Evolutionary conservation across 1,140 invertebrate genomes (phyloP).

Genomic region (Ceratosolen solmsi): DNA sequence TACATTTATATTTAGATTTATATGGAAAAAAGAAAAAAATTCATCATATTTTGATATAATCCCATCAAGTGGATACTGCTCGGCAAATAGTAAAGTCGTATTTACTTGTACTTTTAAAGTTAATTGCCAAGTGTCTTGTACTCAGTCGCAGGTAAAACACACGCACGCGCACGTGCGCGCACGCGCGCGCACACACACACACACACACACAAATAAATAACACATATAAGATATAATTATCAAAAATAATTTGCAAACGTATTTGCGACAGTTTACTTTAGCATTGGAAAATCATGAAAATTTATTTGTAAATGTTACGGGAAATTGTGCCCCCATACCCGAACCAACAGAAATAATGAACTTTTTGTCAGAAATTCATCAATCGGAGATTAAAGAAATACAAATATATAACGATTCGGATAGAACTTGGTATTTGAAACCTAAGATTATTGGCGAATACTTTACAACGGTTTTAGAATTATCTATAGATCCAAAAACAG

Average conservation of each 20-base stretch:
- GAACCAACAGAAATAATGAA: conserved; percentile 61
- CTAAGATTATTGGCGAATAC: conserved; percentile 63
- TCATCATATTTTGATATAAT: conserved; percentile 60
- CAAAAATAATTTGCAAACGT: too few relatives aligned
- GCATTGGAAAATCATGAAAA: conserved; percentile 61
- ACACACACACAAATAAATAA: too few relatives aligned
- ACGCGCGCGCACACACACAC: too few relatives aligned
- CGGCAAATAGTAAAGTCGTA: conserved; percentile 61
- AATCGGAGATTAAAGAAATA: conserved; percentile 56
- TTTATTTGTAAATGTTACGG: conserved; percentile 61
- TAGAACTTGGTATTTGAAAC: conserved; percentile 61
- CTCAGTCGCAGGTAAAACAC: conserved; percentile 51
- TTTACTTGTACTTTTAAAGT: conserved; percentile 67
- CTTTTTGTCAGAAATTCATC: conserved; percentile 63
- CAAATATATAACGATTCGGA: conserved; percentile 62
- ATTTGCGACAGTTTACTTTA: conserved; percentile 57
- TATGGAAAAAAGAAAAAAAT: conserved; percentile 62
- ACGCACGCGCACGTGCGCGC: too few relatives aligned
- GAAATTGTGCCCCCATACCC: conserved; percentile 64
- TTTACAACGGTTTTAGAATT: conserved; percentile 58
- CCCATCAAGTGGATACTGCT: conserved; percentile 67
- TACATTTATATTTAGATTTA: too few relatives aligned
- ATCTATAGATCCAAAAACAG: conserved; percentile 54
- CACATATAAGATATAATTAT: too few relatives aligned
- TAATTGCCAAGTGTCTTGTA: conserved; percentile 8